Conservation (phyloP, 2,797 vertebrate genomes). For the Melanogrammus aeglefinus region DNA sequence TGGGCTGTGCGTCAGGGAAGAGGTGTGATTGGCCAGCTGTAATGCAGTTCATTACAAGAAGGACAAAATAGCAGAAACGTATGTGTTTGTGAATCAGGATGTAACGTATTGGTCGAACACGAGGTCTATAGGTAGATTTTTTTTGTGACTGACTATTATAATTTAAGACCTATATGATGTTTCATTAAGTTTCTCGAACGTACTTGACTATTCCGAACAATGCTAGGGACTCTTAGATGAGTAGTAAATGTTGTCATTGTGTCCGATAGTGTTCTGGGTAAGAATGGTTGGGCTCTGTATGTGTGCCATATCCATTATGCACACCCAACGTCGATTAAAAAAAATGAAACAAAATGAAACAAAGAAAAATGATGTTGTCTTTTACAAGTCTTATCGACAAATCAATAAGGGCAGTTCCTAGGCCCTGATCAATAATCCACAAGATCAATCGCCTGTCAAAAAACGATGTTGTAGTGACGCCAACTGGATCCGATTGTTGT, state of each 20-base stretch:
- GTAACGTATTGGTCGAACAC: not conserved
- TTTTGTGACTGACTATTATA: not conserved
- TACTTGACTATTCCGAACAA: not conserved
- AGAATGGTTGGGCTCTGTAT: not conserved
- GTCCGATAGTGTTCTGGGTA: not conserved
- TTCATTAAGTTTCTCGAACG: not conserved
- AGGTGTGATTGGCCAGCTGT: conserved; percentile 56
- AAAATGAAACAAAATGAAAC: too few species aligned
- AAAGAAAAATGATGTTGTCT: too few species aligned
- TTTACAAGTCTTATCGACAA: not conserved
- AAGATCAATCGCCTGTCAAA: too few species aligned
- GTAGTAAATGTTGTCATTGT: not conserved
- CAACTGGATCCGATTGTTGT: too few species aligned
- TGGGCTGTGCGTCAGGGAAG: conserved; percentile 47
- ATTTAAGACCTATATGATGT: too few species aligned
- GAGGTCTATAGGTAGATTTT: not conserved
- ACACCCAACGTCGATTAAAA: not conserved
- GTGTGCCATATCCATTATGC: not conserved
- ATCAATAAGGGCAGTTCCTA: not conserved
- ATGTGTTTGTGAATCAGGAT: not conserved
- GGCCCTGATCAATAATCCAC: too few species aligned
- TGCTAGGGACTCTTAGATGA: not conserved
- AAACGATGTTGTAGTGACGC: too few species aligned
- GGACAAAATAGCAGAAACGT: conserved; percentile 43
- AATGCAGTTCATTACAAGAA: conserved; percentile 50